Percentiles rank a stretch among this genome's conserved stretches.
These are phyloP conservation scores for Laticauda laticaudata DNA, from an alignment of 2,113 vertebrate genomes.

Conservation along the genomic window DNA sequence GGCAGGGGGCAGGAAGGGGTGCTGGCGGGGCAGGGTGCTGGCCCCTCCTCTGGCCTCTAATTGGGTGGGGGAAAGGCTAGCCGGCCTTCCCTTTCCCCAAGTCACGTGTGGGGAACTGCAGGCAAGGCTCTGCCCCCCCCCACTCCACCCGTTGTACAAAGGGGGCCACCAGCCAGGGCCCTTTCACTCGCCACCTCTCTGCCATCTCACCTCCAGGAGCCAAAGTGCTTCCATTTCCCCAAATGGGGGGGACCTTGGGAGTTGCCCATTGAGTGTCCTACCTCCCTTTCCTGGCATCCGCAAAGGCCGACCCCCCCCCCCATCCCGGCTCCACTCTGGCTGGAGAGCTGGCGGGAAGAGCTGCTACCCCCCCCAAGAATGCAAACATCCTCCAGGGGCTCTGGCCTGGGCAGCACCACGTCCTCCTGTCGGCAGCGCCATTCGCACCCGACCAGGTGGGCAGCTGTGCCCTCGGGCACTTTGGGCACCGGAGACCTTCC, in stretches of 20 bases:
- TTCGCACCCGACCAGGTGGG: background rate
- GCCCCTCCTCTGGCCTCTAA: background rate
- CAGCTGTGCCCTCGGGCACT: background rate
- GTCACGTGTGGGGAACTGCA: background rate
- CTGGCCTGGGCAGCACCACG: background rate
- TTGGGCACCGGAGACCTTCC: background rate
- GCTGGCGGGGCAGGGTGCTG: background rate
- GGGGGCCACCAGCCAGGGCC: background rate
- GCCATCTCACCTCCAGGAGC: background rate
- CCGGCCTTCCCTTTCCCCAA: background rate
- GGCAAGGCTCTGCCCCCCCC: background rate
- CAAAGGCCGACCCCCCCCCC: background rate
- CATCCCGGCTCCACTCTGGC: background rate
- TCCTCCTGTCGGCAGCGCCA: background rate
- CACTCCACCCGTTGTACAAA: background rate
- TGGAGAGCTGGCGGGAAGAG: background rate
- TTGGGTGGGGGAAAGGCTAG: background rate
- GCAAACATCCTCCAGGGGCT: no score
- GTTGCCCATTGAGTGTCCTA: background rate
- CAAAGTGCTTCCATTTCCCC: background rate
- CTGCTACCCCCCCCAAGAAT: background rate
- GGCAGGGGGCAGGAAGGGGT: background rate
- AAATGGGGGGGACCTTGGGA: background rate
- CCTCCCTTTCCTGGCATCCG: background rate
- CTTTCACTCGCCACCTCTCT: background rate